Evolutionary conservation across 2,797 vertebrate species (phyloP), one percentile per base, ranked within the genome.

Genomic region (Bucorvus abyssinicus): DNA sequence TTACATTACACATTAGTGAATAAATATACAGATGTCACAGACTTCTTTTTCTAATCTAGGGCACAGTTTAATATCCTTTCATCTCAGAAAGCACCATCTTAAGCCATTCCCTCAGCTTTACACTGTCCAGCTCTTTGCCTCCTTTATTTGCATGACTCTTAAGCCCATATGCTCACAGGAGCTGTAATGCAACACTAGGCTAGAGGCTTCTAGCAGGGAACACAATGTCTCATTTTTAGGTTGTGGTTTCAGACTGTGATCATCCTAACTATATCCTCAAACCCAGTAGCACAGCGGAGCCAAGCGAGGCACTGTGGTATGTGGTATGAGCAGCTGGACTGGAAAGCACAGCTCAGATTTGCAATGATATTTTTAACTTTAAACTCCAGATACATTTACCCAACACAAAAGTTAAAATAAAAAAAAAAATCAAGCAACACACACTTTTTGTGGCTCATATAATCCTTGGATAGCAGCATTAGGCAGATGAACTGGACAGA

Each of bases 261-360:
- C 56, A 44, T 36, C 61, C 23, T 15, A 84, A 79, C 38, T 78
- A 14, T 21, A 53, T 63, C 61, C 91, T 94, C 77, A 73, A 94
- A 92, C 60, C 59, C 50, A 49, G 68, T 16, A 19, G 71, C 24
- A 29, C 50, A 47, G 57, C 47, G 64, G 77, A 91, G 55, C 67
- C 84, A 87, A 78, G 50, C 0, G 1, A 53, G 68, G 55, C 69
- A 44, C 78, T n/a, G 52, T 42, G 71, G 89, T 73, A 57, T 52
- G 68, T 45, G 20, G 45, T 45, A 45, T 45, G 20, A 89, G 74
- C 40, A 90, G 71, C 83, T 55, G 70, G 49, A 79, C 52, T 60
- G 69, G n/a, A 93, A 96, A 83, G 86, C 18, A 77, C 19, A 85
- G 65, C n/a, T 94, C 53, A 57, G 21, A 87, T 89, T 94, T 76